Evolutionary conservation across 2,113 vertebrate species (phyloP), one percentile per base, ranked within the genome.

Genomic region (Blennius ocellaris): DNA sequence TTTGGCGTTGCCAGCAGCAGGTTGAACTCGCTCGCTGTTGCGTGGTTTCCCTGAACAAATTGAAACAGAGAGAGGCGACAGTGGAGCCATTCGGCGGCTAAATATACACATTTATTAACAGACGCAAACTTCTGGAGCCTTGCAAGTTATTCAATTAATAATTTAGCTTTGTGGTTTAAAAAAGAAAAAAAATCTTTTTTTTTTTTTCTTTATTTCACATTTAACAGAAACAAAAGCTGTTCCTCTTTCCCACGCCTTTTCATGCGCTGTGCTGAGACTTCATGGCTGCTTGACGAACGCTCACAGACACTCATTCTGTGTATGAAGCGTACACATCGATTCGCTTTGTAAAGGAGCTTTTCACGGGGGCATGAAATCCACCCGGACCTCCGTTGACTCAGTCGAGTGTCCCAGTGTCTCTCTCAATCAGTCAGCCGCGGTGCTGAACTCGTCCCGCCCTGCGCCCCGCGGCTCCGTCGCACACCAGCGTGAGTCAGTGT

Each of bases 401-500:
- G 40, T 51, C 17, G 14, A 78, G 63, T 37, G 9, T 66, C 36
- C 38, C 53, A 53, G 70, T 75, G 83, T 88, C 82, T 61, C 52
- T 71, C 78, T 47, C 44, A 50, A 77, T 88, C 79, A 78, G 40
- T 52, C 10, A 11, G 81, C 66, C 73, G 57, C 37, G 5, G 44
- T 10, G 12, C 69, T 75, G 52, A 70, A 72, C 5, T n/a, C 47
- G 73, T 21, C 72, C 72, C 51, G 68, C 62, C 62, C 66, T 11
- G 49, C 49, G n/a, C 41, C 53, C 51, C 43, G 10, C 9, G 47
- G 38, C 37, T 9, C 51, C 78, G 47, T 30, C 57, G 71, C 78
- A 60, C 54, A 75, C 17, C 21, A 44, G 44, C 50, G 68, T 43
- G 75, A 83, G 83, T 78, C 66, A 56, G 71, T 80, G 84, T 87